A percentile compares a stretch with the other conserved stretches of the same genome.
Conservation (phyloP, 1,140 invertebrate species). For the Drosophila ironensis region DNA sequence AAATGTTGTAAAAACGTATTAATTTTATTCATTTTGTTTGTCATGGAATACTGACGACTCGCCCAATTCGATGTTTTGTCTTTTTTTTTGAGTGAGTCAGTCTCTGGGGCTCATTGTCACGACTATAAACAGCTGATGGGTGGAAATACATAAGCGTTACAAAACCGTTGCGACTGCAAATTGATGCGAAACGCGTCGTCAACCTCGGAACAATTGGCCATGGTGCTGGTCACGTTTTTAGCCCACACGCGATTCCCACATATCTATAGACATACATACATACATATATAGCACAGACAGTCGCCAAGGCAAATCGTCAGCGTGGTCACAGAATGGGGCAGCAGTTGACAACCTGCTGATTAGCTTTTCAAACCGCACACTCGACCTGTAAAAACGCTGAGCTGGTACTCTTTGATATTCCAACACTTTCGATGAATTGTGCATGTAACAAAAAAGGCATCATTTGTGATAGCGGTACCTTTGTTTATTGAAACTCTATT, state of each 20-base stretch:
- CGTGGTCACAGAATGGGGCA: constrained; percentile 17
- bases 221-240: constrained; percentile 60
- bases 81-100: background rate
- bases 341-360: constrained; percentile 19
- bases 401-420: background rate
- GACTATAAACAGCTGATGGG: constrained; percentile 29
- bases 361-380: constrained; percentile 13
- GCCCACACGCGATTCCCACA: constrained; percentile 43
- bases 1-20: background rate
- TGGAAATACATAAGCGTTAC: constrained; percentile 16
- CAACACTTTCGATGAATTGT: no score
- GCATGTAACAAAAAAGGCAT: no score
- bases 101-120: constrained; percentile 6
- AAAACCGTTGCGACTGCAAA: constrained; percentile 19
- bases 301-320: background rate
- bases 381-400: background rate
- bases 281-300: background rate
- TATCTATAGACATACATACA: background rate
- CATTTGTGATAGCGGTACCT: no score
- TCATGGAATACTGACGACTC: no score
- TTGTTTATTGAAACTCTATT: no score
- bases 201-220: constrained; percentile 16
- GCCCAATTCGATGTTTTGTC: background rate
- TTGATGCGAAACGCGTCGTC: constrained; percentile 47
- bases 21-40: background rate